Base-by-base conservation (phyloP, 1,140 invertebrate species). In the Cheumatopsyche charites region DNA sequence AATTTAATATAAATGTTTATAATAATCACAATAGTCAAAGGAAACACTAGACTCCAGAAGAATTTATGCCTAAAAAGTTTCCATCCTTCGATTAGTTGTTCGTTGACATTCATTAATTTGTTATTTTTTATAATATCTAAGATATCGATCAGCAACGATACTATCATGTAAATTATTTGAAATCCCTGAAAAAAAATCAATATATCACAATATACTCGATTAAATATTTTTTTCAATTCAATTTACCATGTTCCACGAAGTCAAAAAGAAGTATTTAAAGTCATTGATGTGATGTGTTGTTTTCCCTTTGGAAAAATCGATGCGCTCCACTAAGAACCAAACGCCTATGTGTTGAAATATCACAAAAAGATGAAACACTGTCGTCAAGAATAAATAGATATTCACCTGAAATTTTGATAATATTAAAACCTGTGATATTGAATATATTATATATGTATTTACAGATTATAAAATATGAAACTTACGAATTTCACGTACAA, bases 21-120 rank as follows among this genome's bases (percentile, higher is more conserved):
- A 62, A 26, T n/a, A 19, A 79, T 80, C 67, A 84, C 83, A 75
- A 80, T 69, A 4, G 84, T 82, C n/a, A 78, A 81, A 0, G 85
- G 85, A 21, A 86, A 78, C 7, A 85, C 81, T 9, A 83, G 70
- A 0, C 79, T 79, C 12, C 73, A 80, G 79, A 82, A 86, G 0
- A 85, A 55, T 17, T 84, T 78, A 45, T 85, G 81, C 26, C 82
- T 79, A 76, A 77, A 80, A 45, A 77, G 81, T 1, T 73, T 76
- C 11, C 83, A 66, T 49, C n/a, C n/a, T n/a, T n/a, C n/a, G n/a
- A n/a, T n/a, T n/a, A n/a, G n/a, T n/a, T n/a, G n/a, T n/a, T n/a
- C n/a, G n/a, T 29, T 63, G 13, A 71, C 13, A 25, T 78, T 77
- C n/a, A n/a, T n/a, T 47, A 78, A 76, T 2, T 77, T 25, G 79